A percentile compares a stretch with the other conserved stretches of the same genome.
Evolutionary conservation across 1,140 invertebrate genomes (phyloP).

Genomic region (Eupristina koningsbergeri): DNA sequence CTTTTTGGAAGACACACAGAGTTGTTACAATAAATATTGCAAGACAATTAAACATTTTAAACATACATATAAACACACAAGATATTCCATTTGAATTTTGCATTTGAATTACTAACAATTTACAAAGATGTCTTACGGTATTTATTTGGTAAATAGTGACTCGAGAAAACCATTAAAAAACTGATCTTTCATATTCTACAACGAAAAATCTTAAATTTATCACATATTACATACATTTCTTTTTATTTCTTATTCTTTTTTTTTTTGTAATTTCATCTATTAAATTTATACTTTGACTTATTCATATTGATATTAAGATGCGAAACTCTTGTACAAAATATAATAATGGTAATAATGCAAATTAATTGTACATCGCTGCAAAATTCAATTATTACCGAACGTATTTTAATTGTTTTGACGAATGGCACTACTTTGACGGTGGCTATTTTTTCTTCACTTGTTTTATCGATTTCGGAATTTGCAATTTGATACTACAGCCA

Average conservation of each 20-base stretch:
- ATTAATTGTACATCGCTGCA: constrained; percentile 29
- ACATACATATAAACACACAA: constrained; percentile 21
- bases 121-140: not conserved
- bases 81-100: constrained; percentile 55
- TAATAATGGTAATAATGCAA: not conserved
- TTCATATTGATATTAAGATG: constrained; percentile 40
- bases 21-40: constrained; percentile 62
- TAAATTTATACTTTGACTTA: not conserved
- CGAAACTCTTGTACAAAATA: constrained; percentile 56
- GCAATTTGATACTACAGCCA: not conserved
- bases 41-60: constrained; percentile 63
- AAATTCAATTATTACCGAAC: constrained; percentile 4
- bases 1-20: constrained; percentile 66
- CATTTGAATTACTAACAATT: constrained; percentile 40
- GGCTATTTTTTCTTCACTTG: constrained; percentile 26
- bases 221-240: too few species aligned
- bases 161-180: not conserved
- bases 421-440: constrained; percentile 48
- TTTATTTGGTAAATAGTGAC: not conserved
- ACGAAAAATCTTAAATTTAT: not conserved
- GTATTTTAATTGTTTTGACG: constrained; percentile 37
- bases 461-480: not conserved
- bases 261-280: too few species aligned
- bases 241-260: not conserved
- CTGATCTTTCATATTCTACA: not conserved